These are phyloP conservation scores for Eristalis intricaria DNA, from an alignment of 2,888 invertebrate species.

Conservation along the genomic window DNA sequence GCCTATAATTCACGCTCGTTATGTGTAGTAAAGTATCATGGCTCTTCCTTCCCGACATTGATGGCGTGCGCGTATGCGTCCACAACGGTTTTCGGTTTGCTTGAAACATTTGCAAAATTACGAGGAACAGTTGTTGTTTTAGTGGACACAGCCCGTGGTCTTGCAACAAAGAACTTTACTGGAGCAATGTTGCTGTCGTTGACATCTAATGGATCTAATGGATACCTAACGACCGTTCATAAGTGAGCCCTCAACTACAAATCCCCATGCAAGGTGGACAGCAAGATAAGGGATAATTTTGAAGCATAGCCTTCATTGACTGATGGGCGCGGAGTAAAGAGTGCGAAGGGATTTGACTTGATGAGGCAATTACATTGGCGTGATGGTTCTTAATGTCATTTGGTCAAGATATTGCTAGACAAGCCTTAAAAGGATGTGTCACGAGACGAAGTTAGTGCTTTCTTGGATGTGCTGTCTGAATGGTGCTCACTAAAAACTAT, in stretches of 20 bases:
- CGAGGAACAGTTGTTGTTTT: neutral
- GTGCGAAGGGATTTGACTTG: too few species aligned
- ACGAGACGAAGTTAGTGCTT: too few species aligned
- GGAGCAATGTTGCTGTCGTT: neutral
- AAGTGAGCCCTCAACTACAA: neutral
- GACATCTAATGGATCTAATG: neutral
- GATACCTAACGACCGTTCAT: neutral
- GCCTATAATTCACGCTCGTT: constrained; percentile 25
- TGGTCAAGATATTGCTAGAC: too few species aligned
- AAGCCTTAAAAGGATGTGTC: too few species aligned
- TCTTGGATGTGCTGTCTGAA: too few species aligned
- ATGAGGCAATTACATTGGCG: too few species aligned
- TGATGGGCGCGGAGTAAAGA: too few species aligned
- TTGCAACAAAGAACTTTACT: neutral
- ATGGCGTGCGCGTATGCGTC: neutral
- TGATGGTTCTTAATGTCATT: too few species aligned
- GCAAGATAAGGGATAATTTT: neutral
- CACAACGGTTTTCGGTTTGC: neutral
- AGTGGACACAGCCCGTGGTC: neutral
- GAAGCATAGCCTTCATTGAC: neutral
- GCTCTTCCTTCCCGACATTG: neutral
- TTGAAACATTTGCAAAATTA: neutral
- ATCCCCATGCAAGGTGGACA: neutral
- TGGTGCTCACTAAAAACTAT: too few species aligned
- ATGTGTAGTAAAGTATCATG: neutral